Percentiles rank a stretch among this genome's conserved stretches.
phyloP scores from a whole-genome alignment of 2,888 invertebrate species.

The Eutolmus rufibarbis region DNA sequence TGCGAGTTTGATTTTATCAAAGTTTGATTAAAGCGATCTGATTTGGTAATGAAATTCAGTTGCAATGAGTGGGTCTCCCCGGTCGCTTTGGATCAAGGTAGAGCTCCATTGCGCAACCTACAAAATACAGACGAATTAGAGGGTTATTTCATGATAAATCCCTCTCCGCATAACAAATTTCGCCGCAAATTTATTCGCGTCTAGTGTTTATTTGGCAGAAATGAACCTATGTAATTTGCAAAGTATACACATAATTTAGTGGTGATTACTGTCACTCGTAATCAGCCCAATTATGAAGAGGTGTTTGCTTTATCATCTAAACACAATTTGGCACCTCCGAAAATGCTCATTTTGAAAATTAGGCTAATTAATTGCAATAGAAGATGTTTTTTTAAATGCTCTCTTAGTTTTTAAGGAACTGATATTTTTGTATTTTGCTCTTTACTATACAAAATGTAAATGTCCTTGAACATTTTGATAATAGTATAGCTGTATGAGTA shows the following conservation, averaged over 20 bases:
- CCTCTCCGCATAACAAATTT: not conserved
- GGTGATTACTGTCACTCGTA: conserved; percentile 26
- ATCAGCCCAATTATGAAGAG: conserved; percentile 22
- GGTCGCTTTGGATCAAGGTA: not conserved
- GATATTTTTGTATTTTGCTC: too few relatives aligned
- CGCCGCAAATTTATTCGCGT: not conserved
- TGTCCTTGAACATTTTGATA: too few relatives aligned
- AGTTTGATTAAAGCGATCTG: conserved; percentile 27
- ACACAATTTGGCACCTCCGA: not conserved
- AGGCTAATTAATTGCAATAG: not conserved
- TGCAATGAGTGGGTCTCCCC: not conserved
- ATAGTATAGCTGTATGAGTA: too few relatives aligned
- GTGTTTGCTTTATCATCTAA: not conserved
- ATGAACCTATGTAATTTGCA: not conserved
- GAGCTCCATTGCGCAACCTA: not conserved
- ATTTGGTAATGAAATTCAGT: conserved; percentile 11
- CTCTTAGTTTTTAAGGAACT: too few relatives aligned
- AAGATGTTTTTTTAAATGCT: too few relatives aligned
- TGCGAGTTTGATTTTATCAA: conserved; percentile 19
- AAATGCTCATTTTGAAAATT: not conserved
- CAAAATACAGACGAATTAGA: not conserved
- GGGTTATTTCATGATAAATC: not conserved
- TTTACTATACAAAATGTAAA: too few relatives aligned
- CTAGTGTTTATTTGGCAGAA: not conserved
- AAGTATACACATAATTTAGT: conserved; percentile 18